These are phyloP conservation scores for Drosophila grimshawi DNA, from an alignment of 1,140 invertebrate species.

Conservation along the genomic window DNA sequence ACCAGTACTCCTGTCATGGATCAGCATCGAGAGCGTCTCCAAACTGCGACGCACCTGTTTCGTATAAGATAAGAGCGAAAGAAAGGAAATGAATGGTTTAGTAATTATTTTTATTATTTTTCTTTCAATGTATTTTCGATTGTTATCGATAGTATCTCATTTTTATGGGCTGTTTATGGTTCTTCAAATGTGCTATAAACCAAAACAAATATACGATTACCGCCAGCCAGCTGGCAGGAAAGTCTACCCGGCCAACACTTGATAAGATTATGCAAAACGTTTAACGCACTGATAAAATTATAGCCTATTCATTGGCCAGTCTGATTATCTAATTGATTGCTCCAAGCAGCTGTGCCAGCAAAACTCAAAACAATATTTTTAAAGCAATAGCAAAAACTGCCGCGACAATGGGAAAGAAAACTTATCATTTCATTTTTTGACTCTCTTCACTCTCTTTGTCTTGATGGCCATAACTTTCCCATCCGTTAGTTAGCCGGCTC, in stretches of 20 bases:
- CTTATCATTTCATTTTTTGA: too few relatives aligned
- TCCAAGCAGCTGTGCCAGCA: too few relatives aligned
- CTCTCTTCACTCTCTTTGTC: too few relatives aligned
- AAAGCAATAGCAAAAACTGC: too few relatives aligned
- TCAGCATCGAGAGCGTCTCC: constrained; percentile 74
- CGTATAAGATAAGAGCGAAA: neutral
- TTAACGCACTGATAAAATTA: constrained; percentile 5
- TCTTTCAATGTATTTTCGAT: neutral
- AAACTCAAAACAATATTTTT: too few relatives aligned
- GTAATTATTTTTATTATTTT: neutral
- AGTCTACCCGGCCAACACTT: neutral
- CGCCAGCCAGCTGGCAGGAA: neutral
- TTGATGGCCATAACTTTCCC: too few relatives aligned
- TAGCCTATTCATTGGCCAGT: neutral
- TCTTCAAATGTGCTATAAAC: constrained; percentile 25
- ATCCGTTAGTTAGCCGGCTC: too few relatives aligned
- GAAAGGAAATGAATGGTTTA: neutral
- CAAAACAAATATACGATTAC: constrained; percentile 27
- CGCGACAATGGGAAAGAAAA: too few relatives aligned
- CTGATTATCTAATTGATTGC: neutral
- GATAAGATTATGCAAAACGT: constrained; percentile 47
- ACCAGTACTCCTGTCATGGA: constrained; percentile 63
- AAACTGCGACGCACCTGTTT: constrained; percentile 71
- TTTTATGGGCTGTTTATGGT: neutral
- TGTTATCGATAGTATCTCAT: constrained; percentile 1